Conservation (phyloP, 2,113 vertebrate species). For the Rousettus leschenaultii region DNA sequence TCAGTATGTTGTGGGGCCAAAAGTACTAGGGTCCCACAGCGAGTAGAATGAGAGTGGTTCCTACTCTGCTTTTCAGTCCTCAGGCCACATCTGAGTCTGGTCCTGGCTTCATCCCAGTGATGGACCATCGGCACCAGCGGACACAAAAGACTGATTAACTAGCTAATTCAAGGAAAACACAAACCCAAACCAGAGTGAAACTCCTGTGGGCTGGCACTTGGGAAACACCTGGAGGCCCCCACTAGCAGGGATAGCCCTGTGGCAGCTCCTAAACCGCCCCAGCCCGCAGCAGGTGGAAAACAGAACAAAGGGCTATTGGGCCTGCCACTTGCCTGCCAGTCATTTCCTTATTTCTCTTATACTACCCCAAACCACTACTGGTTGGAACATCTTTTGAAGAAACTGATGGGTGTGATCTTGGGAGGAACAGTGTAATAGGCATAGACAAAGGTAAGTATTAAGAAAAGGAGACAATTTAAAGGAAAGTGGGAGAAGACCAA, state of each 20-base stretch:
- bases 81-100: not conserved
- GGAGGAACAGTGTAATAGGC: constrained; percentile 25
- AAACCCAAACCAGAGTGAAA: not conserved
- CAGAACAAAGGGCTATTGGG: not conserved
- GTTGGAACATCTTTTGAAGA: not conserved
- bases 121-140: not conserved
- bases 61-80: not conserved
- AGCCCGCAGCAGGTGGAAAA: not conserved
- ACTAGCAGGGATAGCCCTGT: not conserved
- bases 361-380: not conserved
- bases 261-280: not conserved
- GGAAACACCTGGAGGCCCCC: not conserved
- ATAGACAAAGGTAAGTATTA: constrained; percentile 28
- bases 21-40: not conserved
- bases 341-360: constrained; percentile 38
- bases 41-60: not conserved
- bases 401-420: not conserved
- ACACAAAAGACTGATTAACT: not conserved
- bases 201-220: not conserved
- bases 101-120: not conserved
- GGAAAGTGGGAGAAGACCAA: not conserved
- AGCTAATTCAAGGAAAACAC: not conserved
- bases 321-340: not conserved
- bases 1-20: not conserved
- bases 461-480: not conserved